A percentile compares a stretch with the other conserved stretches of the same genome.
These are phyloP conservation scores for Zaprionus ornatus DNA, from an alignment of 1,140 invertebrate species.

Conservation along the genomic window DNA sequence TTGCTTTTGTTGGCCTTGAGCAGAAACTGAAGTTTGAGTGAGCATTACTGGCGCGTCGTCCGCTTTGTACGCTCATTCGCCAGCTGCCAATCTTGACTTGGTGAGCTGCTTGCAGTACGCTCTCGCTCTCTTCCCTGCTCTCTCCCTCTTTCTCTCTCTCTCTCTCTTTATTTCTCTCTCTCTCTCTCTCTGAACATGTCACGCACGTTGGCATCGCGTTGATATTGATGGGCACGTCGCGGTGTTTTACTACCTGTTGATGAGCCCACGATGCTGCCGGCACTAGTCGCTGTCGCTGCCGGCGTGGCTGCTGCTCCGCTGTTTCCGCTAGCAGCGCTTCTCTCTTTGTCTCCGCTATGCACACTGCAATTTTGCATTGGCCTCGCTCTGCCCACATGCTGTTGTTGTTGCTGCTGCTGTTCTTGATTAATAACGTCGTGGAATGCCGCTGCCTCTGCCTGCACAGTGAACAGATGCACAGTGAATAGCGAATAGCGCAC, in stretches of 20 bases:
- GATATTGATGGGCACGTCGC: constrained; percentile 69
- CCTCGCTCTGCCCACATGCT: constrained; percentile 16
- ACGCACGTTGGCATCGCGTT: constrained; percentile 64
- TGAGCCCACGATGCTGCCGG: constrained; percentile 62
- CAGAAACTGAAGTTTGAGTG: constrained; percentile 3
- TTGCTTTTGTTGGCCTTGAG: constrained; percentile 35
- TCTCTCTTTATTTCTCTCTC: not conserved
- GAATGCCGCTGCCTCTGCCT: constrained; percentile 22
- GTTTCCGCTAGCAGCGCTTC: constrained; percentile 18
- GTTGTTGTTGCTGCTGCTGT: not conserved
- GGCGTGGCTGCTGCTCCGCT: constrained; percentile 20
- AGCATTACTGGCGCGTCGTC: not conserved
- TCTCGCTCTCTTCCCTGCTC: not conserved
- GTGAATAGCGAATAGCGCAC: constrained; percentile 8
- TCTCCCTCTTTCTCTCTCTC: not conserved
- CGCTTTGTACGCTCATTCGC: constrained; percentile 22
- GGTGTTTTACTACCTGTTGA: constrained; percentile 81
- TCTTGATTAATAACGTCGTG: constrained; percentile 67
- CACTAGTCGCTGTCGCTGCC: constrained; percentile 10
- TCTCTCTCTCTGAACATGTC: constrained; percentile 46
- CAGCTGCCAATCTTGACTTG: constrained; percentile 28
- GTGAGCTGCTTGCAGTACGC: not conserved
- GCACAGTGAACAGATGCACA: constrained; percentile 15
- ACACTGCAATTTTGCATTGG: constrained; percentile 38
- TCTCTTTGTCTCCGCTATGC: constrained; percentile 9